Base-by-base conservation (phyloP, 2,888 invertebrate species). In the Theodoxus fluviatilis region DNA sequence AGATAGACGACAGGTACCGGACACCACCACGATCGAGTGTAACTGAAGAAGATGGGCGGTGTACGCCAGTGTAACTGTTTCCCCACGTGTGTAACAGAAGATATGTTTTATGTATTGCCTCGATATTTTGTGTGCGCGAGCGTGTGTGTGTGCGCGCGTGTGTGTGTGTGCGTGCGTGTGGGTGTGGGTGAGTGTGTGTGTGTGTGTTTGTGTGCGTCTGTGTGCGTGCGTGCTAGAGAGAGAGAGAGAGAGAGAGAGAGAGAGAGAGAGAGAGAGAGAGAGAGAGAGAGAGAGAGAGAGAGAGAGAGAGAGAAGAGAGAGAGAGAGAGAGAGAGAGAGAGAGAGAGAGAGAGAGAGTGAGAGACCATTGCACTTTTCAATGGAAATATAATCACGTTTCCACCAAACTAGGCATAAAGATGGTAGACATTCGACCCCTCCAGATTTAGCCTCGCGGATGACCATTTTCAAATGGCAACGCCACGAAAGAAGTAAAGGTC, bases 161-260 rank as follows among this genome's bases (percentile, higher is more conserved):
- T 52, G 52, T 52, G 52, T 52, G 52, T 52, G 18, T 52, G 52
- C 18, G 52, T 52, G 52, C 25, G 52, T 52, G 52, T 52, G 52
- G 22, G 52, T 52, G 52, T 52, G 15, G 22, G 52, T 7, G 15
- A 25, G 52, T 52, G 52, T 52, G 15, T 52, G 52, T 52, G 52
- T 52, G 52, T 52, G 52, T 52, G 52, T 52, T 22, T 52, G 52
- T 52, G 52, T 12, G 52, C 6, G 52, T 2, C 25, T 12, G 52
- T n/a, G 52, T 52, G 52, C 52, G 52, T 52, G 52, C 52, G 52
- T 52, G 52, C 31, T 31, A 31, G 35, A 38, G 25, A 25, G 28
- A 63, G 22, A 63, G 25, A 12, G 40, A 59, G 59, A 59, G 35
- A 35, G 28, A 55, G 55, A 55, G 28, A 28, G 28, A 55, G 55